Evolutionary conservation across 2,113 vertebrate species (phyloP).

Genomic region (Albula glossodonta): DNA sequence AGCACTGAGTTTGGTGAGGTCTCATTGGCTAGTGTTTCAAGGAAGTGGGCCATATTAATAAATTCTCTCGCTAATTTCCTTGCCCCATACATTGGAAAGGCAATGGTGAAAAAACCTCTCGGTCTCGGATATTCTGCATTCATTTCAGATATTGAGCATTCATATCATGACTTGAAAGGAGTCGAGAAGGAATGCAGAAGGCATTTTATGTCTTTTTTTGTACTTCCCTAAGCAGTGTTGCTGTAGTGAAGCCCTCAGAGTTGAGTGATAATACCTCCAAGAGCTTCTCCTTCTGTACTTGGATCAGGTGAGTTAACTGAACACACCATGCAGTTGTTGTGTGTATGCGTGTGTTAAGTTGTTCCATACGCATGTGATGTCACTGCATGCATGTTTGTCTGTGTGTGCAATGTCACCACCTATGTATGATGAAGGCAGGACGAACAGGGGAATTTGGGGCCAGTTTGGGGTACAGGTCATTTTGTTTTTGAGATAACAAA

Average conservation of each 20-base stretch:
- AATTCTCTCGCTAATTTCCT: not conserved
- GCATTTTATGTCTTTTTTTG: too few species aligned
- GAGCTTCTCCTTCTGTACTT: constrained; percentile 85
- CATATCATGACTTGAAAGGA: too few species aligned
- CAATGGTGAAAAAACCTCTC: too few species aligned
- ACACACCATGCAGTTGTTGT: not conserved
- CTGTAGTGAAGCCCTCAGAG: constrained; percentile 89
- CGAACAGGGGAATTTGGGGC: too few species aligned
- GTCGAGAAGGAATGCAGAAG: too few species aligned
- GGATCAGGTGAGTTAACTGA: not conserved
- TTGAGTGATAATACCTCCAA: constrained; percentile 78
- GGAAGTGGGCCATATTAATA: not conserved
- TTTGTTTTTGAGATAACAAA: too few species aligned
- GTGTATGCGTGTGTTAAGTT: not conserved
- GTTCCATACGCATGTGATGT: too few species aligned
- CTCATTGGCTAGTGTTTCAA: not conserved
- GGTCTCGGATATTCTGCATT: too few species aligned
- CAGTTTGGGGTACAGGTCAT: too few species aligned
- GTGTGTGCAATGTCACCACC: not conserved
- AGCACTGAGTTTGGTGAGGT: too few species aligned
- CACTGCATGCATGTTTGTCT: too few species aligned
- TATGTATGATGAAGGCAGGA: not conserved
- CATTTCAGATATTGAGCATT: too few species aligned
- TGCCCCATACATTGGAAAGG: not conserved
- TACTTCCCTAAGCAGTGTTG: constrained; percentile 55